A percentile compares a stretch with the other conserved stretches of the same genome.
These are phyloP conservation scores for Pelobates cultripes DNA, from an alignment of 2,797 vertebrate species.

Conservation along the genomic window DNA sequence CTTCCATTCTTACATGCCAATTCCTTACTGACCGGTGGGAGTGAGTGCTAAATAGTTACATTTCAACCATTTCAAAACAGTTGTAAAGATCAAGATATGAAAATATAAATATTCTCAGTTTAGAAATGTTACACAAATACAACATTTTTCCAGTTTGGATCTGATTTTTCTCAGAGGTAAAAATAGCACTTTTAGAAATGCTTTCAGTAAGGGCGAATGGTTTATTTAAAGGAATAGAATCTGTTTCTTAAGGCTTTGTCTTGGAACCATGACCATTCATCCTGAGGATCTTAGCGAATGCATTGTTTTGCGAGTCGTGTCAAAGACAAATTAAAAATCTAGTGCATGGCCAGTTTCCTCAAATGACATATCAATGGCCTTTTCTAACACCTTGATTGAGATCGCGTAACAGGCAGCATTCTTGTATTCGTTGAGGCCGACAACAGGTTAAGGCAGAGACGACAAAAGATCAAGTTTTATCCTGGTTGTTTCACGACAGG, in stretches of 20 bases:
- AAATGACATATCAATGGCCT: slow-evolving; percentile 1
- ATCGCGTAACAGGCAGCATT: slow-evolving; percentile 21
- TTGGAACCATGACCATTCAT: not conserved
- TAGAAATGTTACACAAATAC: no score
- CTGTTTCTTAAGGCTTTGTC: not conserved
- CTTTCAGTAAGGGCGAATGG: not conserved
- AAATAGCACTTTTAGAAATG: not conserved
- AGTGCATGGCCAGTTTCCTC: slow-evolving; percentile 11
- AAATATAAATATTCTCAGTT: no score
- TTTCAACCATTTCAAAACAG: no score
- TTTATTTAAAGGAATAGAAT: not conserved
- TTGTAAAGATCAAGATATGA: no score
- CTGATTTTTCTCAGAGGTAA: not conserved
- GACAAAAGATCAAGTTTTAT: not conserved
- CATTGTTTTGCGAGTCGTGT: slow-evolving; percentile 11
- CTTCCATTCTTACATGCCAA: no score
- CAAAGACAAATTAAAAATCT: slow-evolving; percentile 5
- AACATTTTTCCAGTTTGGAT: no score
- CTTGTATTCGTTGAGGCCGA: not conserved
- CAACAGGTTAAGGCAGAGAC: not conserved
- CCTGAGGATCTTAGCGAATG: not conserved
- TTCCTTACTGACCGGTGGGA: no score
- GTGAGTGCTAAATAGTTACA: no score
- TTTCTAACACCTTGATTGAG: slow-evolving; percentile 6
- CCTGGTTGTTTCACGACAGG: not conserved